These are phyloP conservation scores for Sebastes elongatus DNA, from an alignment of 2,797 vertebrate species.

Conservation along the genomic window DNA sequence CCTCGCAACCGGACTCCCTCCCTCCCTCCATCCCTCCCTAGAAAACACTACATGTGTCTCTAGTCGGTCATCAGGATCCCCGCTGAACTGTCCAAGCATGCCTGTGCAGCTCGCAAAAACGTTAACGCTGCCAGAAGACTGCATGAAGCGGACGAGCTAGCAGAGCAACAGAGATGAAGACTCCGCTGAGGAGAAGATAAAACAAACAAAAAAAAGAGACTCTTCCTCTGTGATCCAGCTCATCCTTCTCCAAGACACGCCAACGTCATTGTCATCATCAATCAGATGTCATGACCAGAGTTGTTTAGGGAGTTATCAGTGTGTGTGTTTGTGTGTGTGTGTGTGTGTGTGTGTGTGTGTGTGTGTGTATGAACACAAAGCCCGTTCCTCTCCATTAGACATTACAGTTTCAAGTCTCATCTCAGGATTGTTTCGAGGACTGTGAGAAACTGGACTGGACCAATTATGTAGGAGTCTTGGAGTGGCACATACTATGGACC, in stretches of 20 bases:
- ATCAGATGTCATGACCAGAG: constrained; percentile 57
- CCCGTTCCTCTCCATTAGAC: constrained; percentile 55
- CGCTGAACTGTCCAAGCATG: constrained; percentile 65
- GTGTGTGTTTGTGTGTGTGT: constrained; percentile 23
- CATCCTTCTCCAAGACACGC: constrained; percentile 35
- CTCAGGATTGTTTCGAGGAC: constrained; percentile 79
- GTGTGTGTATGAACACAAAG: constrained; percentile 25
- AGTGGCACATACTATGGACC: constrained; percentile 62
- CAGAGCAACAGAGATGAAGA: constrained; percentile 40
- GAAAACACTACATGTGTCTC: constrained; percentile 25
- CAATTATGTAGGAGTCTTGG: constrained; percentile 61
- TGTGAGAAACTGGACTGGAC: constrained; percentile 72
- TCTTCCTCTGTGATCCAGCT: constrained; percentile 30
- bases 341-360: constrained; percentile 4
- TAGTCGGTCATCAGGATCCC: constrained; percentile 34
- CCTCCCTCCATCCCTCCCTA: not conserved
- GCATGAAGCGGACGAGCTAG: constrained; percentile 62
- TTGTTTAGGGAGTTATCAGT: constrained; percentile 38
- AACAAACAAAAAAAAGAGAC: not conserved
- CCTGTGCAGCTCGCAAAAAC: constrained; percentile 53
- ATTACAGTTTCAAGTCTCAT: constrained; percentile 76
- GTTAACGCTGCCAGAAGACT: constrained; percentile 62
- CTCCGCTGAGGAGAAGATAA: not conserved
- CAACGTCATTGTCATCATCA: constrained; percentile 52
- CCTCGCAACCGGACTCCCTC: constrained; percentile 44